Base-by-base conservation (phyloP, 2,113 vertebrate genomes). In the Zosterops borbonicus region DNA sequence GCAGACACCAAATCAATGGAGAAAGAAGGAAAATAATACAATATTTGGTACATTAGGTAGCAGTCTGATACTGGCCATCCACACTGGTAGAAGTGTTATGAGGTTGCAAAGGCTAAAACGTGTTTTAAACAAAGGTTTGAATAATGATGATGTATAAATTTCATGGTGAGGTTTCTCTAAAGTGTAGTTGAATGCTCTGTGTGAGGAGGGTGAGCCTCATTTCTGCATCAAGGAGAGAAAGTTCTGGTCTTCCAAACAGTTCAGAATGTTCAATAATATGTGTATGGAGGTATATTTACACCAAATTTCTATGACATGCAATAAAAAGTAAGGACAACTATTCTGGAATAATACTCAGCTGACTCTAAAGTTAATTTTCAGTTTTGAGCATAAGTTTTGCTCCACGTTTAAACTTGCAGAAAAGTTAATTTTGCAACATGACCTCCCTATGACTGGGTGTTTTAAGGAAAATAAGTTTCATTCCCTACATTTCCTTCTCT, bases 401-500 rank as follows among this genome's bases (percentile, higher is more conserved):
- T 49, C 12, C 7, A 4, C 14, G 16, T 50, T 82, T 73, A 63
- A 58, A 63, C 2, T 22, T 19, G 17, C 41, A 16, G 49, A 53
- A 78, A 82, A 41, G 2, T 6, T 39, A 41, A 24, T 15, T 69
- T 77, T 78, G 1, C 8, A 22, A 24, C 35, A 25, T 6, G 27
- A 58, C 8, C 2, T 21, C 4, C 1, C 3, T 37, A 4, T 55
- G 27, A 47, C 25, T 37, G 10, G 1, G 9, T 55, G 11, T 55
- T 78, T 44, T 55, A 69, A 64, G 13, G n/a, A 62, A 70, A 64
- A 56, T 6, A 35, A 6, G 1, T 37, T 62, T 16, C 49, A 35
- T 69, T 76, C 16, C 20, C 37, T 17, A 14, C 2, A 44, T 35
- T 60, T 44, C 1, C 2, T 75, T 44, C 6, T 16, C 27, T 65